Evolutionary conservation across 2,113 vertebrate genomes (phyloP).

Genomic region (Promerops cafer): DNA sequence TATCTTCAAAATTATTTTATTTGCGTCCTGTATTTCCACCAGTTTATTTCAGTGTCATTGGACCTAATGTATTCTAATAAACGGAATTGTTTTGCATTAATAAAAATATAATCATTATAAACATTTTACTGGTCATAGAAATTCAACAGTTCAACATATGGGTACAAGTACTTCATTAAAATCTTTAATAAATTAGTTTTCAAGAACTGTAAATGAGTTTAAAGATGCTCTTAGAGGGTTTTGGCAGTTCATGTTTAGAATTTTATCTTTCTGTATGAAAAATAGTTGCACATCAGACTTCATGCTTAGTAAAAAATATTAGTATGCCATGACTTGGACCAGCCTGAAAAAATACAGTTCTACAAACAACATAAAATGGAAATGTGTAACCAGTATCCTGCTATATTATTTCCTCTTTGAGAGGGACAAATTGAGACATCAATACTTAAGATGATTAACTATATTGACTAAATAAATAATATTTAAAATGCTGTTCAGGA

Average conservation of each 20-base stretch:
- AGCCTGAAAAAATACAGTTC: background rate
- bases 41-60: background rate
- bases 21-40: background rate
- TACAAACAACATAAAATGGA: background rate
- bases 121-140: background rate
- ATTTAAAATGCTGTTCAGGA: background rate
- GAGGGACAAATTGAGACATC: background rate
- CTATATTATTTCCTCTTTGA: background rate
- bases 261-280: background rate
- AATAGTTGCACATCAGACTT: background rate
- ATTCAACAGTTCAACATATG: background rate
- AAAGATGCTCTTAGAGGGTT: background rate
- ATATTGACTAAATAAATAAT: background rate
- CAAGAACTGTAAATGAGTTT: background rate
- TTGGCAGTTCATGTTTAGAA: background rate
- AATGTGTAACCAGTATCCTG: background rate
- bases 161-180: background rate
- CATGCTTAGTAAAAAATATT: background rate
- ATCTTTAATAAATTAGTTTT: background rate
- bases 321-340: background rate
- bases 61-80: background rate
- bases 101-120: background rate
- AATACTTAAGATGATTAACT: background rate
- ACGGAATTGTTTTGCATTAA: background rate
- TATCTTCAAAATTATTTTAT: background rate